Base-by-base conservation (phyloP, 2,888 invertebrate species). In the Augiades crinisus region DNA sequence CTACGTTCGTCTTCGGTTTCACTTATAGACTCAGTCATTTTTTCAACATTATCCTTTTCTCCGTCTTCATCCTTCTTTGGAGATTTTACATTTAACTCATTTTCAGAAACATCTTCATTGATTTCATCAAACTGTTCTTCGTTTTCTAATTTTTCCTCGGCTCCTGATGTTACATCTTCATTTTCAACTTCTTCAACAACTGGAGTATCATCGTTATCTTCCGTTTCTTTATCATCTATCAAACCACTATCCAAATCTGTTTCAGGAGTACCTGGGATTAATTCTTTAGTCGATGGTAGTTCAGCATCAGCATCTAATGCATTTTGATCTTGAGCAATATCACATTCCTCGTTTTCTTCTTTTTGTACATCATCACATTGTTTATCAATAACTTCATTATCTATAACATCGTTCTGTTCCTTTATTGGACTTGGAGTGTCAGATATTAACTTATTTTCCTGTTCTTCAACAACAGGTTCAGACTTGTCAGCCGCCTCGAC, bases 1-100 rank as follows among this genome's bases (percentile, higher is more conserved):
- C 93, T 93, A 54, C 94, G 84, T 75, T 94, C 93, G 67, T 92
- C 93, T 61, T 92, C 92, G 1, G 83, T 84, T 64, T 92, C 92
- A 64, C 92, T 92, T 57, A 92, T 92, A 52, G 92, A 92, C 70
- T 92, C 92, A 0, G 92, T 92, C 90, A 92, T 90, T 57, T 66
- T 65, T 47, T 65, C 66, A 3, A 59, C 57, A 40, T 57, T 56
- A 17, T 63, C 60, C 13, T 55, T 60, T 3, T 54, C 52, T 12
- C 57, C 70, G 44, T 80, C 78, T 64, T 74, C 73, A 33, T 80
- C 79, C 55, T 82, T 51, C 27, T 51, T 44, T 1, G 50, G 38
- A n/a, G 60, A 41, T 31, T 53, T 49, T 12, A 55, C 38, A 19
- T 45, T 31, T 1, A 61, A 10, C 13, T 63, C 63, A 4, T 47